These are phyloP conservation scores for Pseudococcus longispinus DNA, from an alignment of 2,888 invertebrate species.

Conservation along the genomic window DNA sequence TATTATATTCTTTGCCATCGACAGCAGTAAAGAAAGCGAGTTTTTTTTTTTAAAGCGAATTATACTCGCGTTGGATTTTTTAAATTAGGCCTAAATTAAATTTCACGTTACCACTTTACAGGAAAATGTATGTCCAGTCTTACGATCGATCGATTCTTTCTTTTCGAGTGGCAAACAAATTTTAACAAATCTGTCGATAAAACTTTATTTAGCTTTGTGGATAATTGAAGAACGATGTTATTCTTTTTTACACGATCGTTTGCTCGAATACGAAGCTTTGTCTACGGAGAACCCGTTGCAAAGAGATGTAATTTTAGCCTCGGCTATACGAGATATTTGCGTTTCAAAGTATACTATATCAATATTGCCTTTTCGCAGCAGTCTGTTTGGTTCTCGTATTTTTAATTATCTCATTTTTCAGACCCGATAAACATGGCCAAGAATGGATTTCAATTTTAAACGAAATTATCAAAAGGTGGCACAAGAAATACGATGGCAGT, in stretches of 20 bases:
- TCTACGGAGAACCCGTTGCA: neutral
- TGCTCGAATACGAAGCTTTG: neutral
- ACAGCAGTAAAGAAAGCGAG: constrained; percentile 25
- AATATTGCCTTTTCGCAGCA: neutral
- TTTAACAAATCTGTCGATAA: neutral
- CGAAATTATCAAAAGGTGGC: constrained; percentile 46
- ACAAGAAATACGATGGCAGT: neutral
- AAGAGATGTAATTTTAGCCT: constrained; percentile 23
- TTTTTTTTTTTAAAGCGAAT: neutral
- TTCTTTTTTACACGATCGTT: constrained; percentile 19
- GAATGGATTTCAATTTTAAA: constrained; percentile 38
- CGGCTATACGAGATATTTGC: constrained; percentile 41
- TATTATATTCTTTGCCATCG: constrained; percentile 28
- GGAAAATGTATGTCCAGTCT: constrained; percentile 35
- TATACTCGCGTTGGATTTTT: neutral
- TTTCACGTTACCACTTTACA: neutral
- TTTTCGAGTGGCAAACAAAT: neutral
- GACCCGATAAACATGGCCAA: constrained; percentile 19
- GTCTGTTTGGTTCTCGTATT: neutral
- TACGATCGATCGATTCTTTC: constrained; percentile 15
- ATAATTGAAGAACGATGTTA: constrained; percentile 49
- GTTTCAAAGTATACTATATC: neutral
- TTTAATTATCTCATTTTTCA: neutral
- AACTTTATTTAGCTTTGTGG: constrained; percentile 35
- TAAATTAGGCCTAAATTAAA: neutral